A percentile compares a stretch with the other conserved stretches of the same genome.
These are phyloP conservation scores for Periphyllus acericola DNA, from an alignment of 2,888 invertebrate species.

Conservation along the genomic window DNA sequence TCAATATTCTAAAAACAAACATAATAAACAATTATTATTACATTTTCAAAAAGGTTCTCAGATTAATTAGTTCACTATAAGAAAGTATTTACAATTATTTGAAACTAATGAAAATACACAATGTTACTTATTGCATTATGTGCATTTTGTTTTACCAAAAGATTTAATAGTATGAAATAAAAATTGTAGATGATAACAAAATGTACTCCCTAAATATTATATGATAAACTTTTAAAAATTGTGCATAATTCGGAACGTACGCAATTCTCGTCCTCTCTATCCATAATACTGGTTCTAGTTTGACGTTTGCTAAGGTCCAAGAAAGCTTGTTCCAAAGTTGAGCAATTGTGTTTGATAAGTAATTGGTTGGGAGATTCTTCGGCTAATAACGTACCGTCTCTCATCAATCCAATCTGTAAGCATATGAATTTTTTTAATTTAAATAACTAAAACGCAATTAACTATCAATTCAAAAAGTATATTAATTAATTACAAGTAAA, in stretches of 20 bases:
- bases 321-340: slow-evolving; percentile 88
- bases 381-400: slow-evolving; percentile 84
- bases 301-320: slow-evolving; percentile 78
- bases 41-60: neutral
- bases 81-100: neutral
- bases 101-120: neutral
- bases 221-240: neutral
- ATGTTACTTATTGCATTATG: neutral
- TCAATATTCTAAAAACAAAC: slow-evolving; percentile 63
- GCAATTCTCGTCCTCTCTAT: slow-evolving; percentile 64
- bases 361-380: slow-evolving; percentile 84
- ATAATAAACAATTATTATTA: neutral
- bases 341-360: slow-evolving; percentile 76
- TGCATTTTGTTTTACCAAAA: neutral
- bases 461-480: neutral
- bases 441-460: neutral
- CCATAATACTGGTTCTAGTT: slow-evolving; percentile 64
- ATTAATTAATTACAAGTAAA: no score
- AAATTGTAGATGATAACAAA: neutral
- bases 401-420: slow-evolving; percentile 86
- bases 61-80: neutral
- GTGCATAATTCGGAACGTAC: slow-evolving; percentile 28
- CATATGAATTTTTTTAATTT: neutral
- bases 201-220: neutral
- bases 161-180: neutral